Conservation (phyloP, 2,888 invertebrate genomes). For the Maniola hyperantus region DNA sequence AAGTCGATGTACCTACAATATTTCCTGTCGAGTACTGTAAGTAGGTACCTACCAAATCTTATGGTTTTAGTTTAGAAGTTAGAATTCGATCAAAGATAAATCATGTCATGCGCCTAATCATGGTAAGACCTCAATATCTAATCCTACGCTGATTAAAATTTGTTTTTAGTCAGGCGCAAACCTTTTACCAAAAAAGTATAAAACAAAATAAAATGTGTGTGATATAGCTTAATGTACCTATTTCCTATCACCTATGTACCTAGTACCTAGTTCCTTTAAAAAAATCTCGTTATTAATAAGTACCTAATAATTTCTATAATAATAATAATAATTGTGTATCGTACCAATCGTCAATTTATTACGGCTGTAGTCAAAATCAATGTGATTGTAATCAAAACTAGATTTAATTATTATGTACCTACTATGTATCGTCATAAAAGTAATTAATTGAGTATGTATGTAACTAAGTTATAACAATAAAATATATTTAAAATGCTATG, state of each 20-base stretch:
- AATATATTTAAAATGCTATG: neutral
- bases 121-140: no score
- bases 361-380: neutral
- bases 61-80: no score
- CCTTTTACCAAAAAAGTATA: neutral
- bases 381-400: neutral
- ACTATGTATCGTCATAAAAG: neutral
- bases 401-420: neutral
- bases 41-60: neutral
- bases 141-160: no score
- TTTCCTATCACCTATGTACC: neutral
- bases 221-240: neutral
- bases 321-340: neutral
- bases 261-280: neutral
- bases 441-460: neutral
- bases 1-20: no score
- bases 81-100: no score
- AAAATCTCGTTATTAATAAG: slow-evolving; percentile 10
- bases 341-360: slow-evolving; percentile 1
- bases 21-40: no score
- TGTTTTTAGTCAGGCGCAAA: no score
- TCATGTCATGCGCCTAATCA: no score
- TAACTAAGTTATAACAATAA: neutral
- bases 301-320: neutral
- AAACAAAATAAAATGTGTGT: neutral